Base-by-base conservation (phyloP, 1,140 invertebrate genomes). In the Drosophila bifasciata region DNA sequence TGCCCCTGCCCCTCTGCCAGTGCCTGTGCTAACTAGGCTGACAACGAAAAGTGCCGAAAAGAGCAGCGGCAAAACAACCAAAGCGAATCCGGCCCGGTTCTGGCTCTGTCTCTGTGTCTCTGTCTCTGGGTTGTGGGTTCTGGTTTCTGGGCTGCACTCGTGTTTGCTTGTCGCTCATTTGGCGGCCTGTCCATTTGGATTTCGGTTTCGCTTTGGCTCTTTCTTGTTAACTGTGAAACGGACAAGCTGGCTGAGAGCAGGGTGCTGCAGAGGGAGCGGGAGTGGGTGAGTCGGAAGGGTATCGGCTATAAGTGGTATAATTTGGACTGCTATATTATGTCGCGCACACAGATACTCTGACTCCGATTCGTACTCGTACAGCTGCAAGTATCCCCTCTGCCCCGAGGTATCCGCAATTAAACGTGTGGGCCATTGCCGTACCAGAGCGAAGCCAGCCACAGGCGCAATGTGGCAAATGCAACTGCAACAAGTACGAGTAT, bases 11-110 rank as follows among this genome's bases (percentile, higher is more conserved):
- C n/a, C n/a, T n/a, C 3, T 15, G n/a, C 8, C 2, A 9, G 57
- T 79, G 73, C 53, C 67, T 76, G 59, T 58, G 68, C 81, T 83
- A 83, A 83, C 79, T 83, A 83, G 58, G 69, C 81, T 86, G 81
- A 86, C 84, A 86, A 88, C 81, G 52, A 75, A 62, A 86, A 86
- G 81, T 86, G 81, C 80, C 80, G 77, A 85, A 85, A 86, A 85
- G 28, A 68, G 39, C 32, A 11, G 32, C 32, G 32, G 32, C 32
- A 7, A 1, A 25, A 25, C 56, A 72, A 48, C 63, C 69, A 78
- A 51, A 48, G 39, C 57, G 53, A 66, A 59, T 52, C 48, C 71
- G 56, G 56, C 39, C 49, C 61, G 55, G 69, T 59, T 64, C 3
- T 36, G 32, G 3, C 4, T 36, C 3, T 36, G 32, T 3, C 4